phyloP scores from a whole-genome alignment of 2,888 invertebrate species.

The Gastracanthus pulcherrimus region DNA sequence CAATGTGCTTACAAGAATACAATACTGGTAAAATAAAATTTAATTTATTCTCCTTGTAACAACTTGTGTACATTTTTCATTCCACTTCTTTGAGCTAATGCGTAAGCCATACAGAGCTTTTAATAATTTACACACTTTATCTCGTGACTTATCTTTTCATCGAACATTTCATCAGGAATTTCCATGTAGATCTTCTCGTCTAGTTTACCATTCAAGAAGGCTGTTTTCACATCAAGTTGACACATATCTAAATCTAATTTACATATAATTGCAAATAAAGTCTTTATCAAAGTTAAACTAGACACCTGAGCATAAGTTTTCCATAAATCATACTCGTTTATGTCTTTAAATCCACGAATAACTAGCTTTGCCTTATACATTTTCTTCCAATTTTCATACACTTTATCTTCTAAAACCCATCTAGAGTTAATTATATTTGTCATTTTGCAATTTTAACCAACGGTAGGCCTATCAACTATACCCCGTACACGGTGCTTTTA shows the following conservation, averaged over 20 bases:
- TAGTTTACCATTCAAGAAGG: constrained; percentile 60
- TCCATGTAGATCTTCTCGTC: constrained; percentile 43
- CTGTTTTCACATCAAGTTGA: constrained; percentile 58
- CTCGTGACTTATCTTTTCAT: too few species aligned
- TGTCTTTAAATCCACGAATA: constrained; percentile 38
- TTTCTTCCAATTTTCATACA: constrained; percentile 32
- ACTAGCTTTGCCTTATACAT: constrained; percentile 40
- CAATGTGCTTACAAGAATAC: too few species aligned
- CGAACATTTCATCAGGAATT: not conserved
- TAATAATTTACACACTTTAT: too few species aligned
- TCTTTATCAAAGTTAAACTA: constrained; percentile 35
- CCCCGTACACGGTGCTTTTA: constrained; percentile 24
- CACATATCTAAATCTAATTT: constrained; percentile 16
- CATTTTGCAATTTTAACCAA: constrained; percentile 9
- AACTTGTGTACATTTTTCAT: too few species aligned
- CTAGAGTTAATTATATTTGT: constrained; percentile 40
- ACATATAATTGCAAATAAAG: constrained; percentile 41
- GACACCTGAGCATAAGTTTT: not conserved
- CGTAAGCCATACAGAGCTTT: too few species aligned
- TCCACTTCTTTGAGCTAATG: too few species aligned
- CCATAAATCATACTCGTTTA: not conserved
- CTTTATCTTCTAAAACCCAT: constrained; percentile 37
- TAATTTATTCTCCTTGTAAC: too few species aligned
- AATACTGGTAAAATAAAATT: too few species aligned
- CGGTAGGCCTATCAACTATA: constrained; percentile 39